Evolutionary conservation across 2,113 vertebrate genomes (phyloP).

Genomic region (Sprattus sprattus): DNA sequence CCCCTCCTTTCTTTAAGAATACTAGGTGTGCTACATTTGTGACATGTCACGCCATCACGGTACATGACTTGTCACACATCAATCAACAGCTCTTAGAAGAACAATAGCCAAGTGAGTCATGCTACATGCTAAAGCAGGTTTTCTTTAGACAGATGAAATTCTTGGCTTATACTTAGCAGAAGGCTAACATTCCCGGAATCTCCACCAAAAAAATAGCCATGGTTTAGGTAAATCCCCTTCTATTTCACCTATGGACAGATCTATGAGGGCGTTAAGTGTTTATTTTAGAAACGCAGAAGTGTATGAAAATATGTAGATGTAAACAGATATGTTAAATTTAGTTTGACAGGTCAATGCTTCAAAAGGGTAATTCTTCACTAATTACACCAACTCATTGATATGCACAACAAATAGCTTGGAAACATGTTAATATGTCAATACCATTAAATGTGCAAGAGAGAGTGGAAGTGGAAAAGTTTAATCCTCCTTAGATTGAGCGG

Average conservation of each 20-base stretch:
- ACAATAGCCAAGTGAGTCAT: not conserved
- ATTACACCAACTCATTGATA: not conserved
- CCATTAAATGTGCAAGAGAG: not conserved
- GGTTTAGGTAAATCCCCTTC: not conserved
- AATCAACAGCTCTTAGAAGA: not conserved
- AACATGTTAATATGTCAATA: not conserved
- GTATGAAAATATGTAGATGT: not conserved
- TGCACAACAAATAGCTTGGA: not conserved
- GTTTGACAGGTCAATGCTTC: not conserved
- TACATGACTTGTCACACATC: not conserved
- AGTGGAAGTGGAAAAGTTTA: not conserved
- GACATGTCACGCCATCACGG: not conserved
- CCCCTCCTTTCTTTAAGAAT: not conserved
- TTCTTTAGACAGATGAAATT: not conserved
- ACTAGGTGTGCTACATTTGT: not conserved
- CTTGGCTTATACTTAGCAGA: not conserved
- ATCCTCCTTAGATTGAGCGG: constrained; percentile 6
- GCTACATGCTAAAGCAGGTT: not conserved
- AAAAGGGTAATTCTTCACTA: not conserved
- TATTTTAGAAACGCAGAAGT: not conserved
- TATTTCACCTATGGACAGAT: not conserved
- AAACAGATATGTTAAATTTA: not conserved
- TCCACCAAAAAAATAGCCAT: not conserved
- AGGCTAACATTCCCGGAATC: not conserved
- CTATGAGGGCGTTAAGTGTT: not conserved